phyloP scores from a whole-genome alignment of 2,113 vertebrate genomes.

The Machaerirhynchus nigripectus region DNA sequence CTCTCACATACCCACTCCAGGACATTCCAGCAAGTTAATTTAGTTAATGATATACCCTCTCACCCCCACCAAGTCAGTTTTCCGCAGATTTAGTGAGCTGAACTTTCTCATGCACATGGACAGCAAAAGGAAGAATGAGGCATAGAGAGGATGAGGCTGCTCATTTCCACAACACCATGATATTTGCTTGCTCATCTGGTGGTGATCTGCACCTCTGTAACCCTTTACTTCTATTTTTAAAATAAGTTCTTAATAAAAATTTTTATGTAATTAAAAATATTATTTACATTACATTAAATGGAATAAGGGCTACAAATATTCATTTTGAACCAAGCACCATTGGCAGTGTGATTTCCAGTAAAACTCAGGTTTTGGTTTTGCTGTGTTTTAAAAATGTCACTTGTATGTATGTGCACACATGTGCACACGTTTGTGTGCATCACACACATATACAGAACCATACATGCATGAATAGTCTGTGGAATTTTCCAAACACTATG shows the following conservation, averaged over 20 bases:
- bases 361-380: background rate
- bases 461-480: background rate
- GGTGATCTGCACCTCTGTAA: background rate
- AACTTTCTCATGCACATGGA: background rate
- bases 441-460: background rate
- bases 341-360: background rate
- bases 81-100: background rate
- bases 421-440: accelerated
- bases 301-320: background rate
- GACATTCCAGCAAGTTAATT: background rate
- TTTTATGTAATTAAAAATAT: background rate
- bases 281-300: background rate
- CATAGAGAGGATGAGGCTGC: background rate
- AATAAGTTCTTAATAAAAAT: background rate
- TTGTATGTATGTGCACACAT: accelerated
- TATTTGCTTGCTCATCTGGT: background rate
- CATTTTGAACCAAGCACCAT: accelerated
- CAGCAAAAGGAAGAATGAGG: background rate
- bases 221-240: background rate
- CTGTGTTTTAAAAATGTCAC: background rate
- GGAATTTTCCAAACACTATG: background rate
- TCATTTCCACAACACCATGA: background rate
- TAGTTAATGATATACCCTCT: background rate
- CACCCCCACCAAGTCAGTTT: background rate
- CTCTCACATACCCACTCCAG: background rate